phyloP scores from a whole-genome alignment of 2,888 invertebrate species.

The Nomada fabriciana region DNA sequence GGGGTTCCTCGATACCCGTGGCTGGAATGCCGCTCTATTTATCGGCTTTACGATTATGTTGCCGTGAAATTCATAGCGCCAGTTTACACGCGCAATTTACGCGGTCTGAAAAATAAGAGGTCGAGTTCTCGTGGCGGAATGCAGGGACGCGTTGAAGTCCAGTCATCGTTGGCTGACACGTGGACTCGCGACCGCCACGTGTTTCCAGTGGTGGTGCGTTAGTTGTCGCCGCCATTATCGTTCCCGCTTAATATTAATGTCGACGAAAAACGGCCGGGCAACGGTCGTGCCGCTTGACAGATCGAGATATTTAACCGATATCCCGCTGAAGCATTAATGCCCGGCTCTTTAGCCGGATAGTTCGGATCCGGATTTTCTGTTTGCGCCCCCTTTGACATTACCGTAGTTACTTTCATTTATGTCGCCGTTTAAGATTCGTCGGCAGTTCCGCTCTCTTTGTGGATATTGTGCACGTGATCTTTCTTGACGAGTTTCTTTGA shows the following conservation, averaged over 20 bases:
- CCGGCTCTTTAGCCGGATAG: slow-evolving; percentile 8
- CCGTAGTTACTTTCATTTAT: neutral
- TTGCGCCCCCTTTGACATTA: neutral
- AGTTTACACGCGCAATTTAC: slow-evolving; percentile 53
- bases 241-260: slow-evolving; percentile 28
- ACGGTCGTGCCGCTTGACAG: slow-evolving; percentile 23
- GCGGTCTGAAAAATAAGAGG: slow-evolving; percentile 47
- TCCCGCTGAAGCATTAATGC: slow-evolving; percentile 18
- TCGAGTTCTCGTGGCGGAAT: slow-evolving; percentile 39
- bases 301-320: slow-evolving; percentile 32
- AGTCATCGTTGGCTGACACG: slow-evolving; percentile 34
- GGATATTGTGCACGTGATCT: no score
- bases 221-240: slow-evolving; percentile 46
- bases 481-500: no score
- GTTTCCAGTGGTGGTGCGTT: slow-evolving; percentile 25
- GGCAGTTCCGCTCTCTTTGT: no score
- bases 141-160: slow-evolving; percentile 38
- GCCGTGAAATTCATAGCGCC: slow-evolving; percentile 61
- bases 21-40: slow-evolving; percentile 69
- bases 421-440: no score
- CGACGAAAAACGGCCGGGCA: slow-evolving; percentile 29
- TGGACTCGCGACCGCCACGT: slow-evolving; percentile 45
- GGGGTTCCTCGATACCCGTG: slow-evolving; percentile 22
- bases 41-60: slow-evolving; percentile 67
- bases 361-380: neutral